Percentiles rank a stretch among this genome's conserved stretches.
phyloP scores from a whole-genome alignment of 2,113 vertebrate genomes.

The Xenopus borealis region DNA sequence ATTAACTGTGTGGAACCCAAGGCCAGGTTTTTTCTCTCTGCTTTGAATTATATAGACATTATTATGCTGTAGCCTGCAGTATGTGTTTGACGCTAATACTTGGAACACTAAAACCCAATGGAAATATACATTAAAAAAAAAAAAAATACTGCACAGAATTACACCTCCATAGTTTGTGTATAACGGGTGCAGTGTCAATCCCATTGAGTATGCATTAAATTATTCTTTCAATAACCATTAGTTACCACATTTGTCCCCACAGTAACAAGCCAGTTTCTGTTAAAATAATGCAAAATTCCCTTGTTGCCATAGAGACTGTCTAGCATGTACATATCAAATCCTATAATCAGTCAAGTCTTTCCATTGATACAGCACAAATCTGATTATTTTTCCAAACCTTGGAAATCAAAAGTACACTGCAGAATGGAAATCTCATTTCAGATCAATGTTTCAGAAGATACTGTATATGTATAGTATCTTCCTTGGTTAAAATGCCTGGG shows the following conservation, averaged over 20 bases:
- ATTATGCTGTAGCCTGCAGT: not conserved
- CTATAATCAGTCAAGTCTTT: constrained; percentile 1
- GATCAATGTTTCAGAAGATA: not conserved
- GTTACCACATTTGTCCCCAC: not conserved
- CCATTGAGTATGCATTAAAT: not conserved
- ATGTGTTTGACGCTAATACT: not conserved
- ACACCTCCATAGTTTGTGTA: not conserved
- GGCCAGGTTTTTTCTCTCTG: not conserved
- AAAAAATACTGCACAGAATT: not conserved
- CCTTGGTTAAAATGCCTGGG: too few species aligned
- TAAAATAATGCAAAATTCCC: constrained; percentile 5
- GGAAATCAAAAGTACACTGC: not conserved
- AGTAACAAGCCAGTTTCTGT: not conserved
- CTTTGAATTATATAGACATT: not conserved
- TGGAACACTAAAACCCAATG: not conserved
- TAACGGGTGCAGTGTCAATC: not conserved
- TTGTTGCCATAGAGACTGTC: constrained; percentile 8
- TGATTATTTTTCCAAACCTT: constrained; percentile 10
- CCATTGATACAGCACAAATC: not conserved
- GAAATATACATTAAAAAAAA: not conserved
- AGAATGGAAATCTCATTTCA: not conserved
- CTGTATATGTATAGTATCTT: too few species aligned
- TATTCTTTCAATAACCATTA: constrained; percentile 7
- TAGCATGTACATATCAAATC: constrained; percentile 13
- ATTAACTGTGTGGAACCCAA: not conserved